These are phyloP conservation scores for Etheostoma perlongum DNA, from an alignment of 2,797 vertebrate genomes.

Conservation along the genomic window DNA sequence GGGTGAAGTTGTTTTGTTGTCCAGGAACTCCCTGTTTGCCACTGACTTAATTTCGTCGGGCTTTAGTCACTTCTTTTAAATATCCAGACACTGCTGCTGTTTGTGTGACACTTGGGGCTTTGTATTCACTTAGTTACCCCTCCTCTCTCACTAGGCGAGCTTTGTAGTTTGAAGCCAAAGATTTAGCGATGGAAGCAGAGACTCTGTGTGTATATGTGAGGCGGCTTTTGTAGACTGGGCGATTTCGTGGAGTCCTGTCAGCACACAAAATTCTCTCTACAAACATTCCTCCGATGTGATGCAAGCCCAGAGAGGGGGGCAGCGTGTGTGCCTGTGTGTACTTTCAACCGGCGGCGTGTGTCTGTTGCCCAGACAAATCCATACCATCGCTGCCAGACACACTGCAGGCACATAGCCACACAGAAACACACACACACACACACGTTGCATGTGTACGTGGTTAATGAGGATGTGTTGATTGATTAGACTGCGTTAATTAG, in stretches of 20 bases:
- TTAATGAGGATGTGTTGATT: constrained; percentile 87
- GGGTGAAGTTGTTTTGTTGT: constrained; percentile 47
- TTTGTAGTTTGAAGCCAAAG: constrained; percentile 62
- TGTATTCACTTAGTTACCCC: constrained; percentile 44
- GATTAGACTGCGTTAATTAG: constrained; percentile 87
- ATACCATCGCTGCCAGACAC: constrained; percentile 42
- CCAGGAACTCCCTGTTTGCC: constrained; percentile 45
- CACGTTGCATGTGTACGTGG: constrained; percentile 31
- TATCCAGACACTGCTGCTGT: constrained; percentile 65
- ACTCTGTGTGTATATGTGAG: constrained; percentile 43
- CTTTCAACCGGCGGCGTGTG: constrained; percentile 25
- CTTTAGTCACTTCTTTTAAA: constrained; percentile 49
- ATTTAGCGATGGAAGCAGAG: constrained; percentile 59
- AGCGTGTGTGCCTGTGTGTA: constrained; percentile 12
- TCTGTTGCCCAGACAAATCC: constrained; percentile 53
- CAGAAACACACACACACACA: constrained; percentile 5
- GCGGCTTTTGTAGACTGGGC: constrained; percentile 36
- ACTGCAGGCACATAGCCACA: constrained; percentile 34
- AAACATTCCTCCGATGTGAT: constrained; percentile 77
- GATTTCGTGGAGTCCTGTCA: constrained; percentile 68
- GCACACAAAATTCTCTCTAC: constrained; percentile 66
- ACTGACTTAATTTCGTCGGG: constrained; percentile 49
- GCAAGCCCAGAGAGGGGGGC: constrained; percentile 50
- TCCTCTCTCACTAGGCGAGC: constrained; percentile 32
- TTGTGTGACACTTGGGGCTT: constrained; percentile 61